Conservation (phyloP, 2,888 invertebrate species). For the Apodemia mormo region DNA sequence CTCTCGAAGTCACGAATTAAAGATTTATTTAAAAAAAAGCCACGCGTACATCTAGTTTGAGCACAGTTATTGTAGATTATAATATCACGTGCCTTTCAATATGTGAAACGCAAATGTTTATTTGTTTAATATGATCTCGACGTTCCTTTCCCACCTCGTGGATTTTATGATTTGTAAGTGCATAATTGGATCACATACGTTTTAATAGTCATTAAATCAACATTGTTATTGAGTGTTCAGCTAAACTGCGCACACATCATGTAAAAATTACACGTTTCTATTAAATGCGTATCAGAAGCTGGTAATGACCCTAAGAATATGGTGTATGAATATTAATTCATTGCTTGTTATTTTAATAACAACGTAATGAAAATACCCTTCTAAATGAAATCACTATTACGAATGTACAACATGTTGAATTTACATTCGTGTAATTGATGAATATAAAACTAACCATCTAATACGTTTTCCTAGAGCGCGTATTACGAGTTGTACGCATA, state of each 20-base stretch:
- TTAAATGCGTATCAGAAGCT: conserved; percentile 23
- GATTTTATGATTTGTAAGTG: conserved; percentile 56
- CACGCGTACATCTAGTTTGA: neutral
- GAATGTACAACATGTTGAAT: neutral
- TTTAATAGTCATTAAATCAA: conserved; percentile 26
- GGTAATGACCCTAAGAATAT: conserved; percentile 4
- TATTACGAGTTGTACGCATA: neutral
- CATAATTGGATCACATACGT: conserved; percentile 54
- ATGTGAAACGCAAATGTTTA: conserved; percentile 5
- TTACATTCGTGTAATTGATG: neutral
- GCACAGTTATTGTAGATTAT: neutral
- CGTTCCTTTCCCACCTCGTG: conserved; percentile 52
- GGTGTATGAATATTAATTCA: conserved; percentile 12
- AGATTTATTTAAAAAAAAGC: neutral
- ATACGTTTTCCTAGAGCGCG: neutral
- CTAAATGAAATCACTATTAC: neutral
- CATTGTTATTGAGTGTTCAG: conserved; percentile 29
- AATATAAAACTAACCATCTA: neutral
- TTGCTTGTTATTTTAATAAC: neutral
- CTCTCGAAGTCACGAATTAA: neutral
- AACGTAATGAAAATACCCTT: conserved; percentile 28
- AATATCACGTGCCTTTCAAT: neutral
- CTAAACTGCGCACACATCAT: conserved; percentile 45
- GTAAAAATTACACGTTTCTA: conserved; percentile 26
- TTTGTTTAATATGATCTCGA: neutral